Base-by-base conservation (phyloP, 37 sponge, comb jelly and placozoan genomes). In the Cladorhizidae sp. region DNA sequence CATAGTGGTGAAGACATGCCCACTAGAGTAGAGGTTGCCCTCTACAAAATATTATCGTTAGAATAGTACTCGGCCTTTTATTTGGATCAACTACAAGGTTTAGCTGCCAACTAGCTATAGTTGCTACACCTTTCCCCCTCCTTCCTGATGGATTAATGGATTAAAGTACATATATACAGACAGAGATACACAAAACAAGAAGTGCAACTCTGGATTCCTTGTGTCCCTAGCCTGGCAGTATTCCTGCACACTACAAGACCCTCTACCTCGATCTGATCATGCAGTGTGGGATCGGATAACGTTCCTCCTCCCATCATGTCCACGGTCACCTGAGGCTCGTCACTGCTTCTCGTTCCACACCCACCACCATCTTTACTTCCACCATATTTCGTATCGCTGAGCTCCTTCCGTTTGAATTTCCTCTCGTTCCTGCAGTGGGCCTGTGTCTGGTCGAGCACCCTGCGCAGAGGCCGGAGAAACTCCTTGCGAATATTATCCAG, bases 261-360 rank as follows among this genome's bases (percentile, higher is more conserved):
- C 26, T 62, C 2, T 1, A 83, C 85, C 80, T 84, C 23, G 1
- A 64, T 50, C 51, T 89, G 74, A 20, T 84, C 80, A 41, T 83
- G 43, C 0, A 73, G 69, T n/a, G 70, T 59, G 14, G 84, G n/a
- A 1, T 80, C 32, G 17, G 22, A 18, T 39, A 32, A 12, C n/a
- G 23, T 39, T 75, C 69, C 80, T 29, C 79, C 83, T 25, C 35
- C 58, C 80, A 22, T 11, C 63, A 89, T 80, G 36, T 80, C 70
- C 31, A 87, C 82, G 36, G 51, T 76, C 39, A 87, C 63, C 38
- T 76, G 70, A 33, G 87, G 85, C 55, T 23, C 75, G 18, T 1
- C 69, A 23, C 35, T 59, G 2, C 23, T 37, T 36, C 40, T 50
- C 23, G 1, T 42, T 7, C 23, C 57, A 51, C 23, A 21, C 32